Evolutionary conservation across 2,797 vertebrate genomes (phyloP), one percentile per base, ranked within the genome.

Genomic region (Chelidonichthys spinosus): DNA sequence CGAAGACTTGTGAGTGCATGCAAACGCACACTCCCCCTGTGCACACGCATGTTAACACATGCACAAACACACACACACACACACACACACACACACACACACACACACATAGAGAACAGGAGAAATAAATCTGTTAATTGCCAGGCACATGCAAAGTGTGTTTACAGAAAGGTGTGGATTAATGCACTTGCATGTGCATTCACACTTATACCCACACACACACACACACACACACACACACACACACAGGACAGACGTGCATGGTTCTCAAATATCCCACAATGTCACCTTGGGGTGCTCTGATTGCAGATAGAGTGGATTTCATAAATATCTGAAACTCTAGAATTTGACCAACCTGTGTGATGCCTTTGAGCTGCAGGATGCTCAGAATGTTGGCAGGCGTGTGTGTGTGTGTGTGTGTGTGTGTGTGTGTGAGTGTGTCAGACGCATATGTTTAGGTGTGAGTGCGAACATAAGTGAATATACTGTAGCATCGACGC

Each of bases 281-380:
- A 93, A 93, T 91, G 93, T 95, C 92, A 94, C 93, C 92, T 93
- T 90, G 85, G 87, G 67, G 88, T 89, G 85, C 87, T 87, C 86
- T 89, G 90, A 93, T 92, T 87, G 86, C 88, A 91, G 88, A 90
- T 81, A 78, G 89, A 92, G 90, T 86, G 90, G 83, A 83, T 93
- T 93, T 93, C 90, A 94, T 90, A 88, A 92, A 92, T 90, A 87
- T 89, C 82, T 84, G 90, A 94, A 94, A 93, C 88, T 84, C 79
- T 86, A 94, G 89, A 90, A 81, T 84, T 80, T 81, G 81, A 88
- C 87, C 82, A 87, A 89, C 82, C 78, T 56, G 76, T 62, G 47
- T 70, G 64, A 78, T 77, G 82, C 83, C 63, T 89, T 83, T 82
- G 69, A 76, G 87, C 81, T 74, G 72, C 71, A 75, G 65, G 75